Percentiles rank a stretch among this genome's conserved stretches.
Conservation (phyloP, 1,140 invertebrate species). For the Lucilia sericata region DNA sequence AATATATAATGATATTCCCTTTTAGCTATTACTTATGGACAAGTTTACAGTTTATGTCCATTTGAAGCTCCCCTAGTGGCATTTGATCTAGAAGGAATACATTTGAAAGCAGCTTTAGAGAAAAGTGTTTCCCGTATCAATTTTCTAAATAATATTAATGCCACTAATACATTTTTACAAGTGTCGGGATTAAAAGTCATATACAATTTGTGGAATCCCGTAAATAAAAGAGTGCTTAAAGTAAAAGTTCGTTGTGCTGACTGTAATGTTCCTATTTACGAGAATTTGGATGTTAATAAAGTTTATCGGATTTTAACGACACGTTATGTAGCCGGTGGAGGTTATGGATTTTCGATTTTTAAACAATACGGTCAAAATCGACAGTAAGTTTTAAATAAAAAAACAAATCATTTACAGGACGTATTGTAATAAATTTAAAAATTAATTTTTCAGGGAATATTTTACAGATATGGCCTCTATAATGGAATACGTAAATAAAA, state of each 20-base stretch:
- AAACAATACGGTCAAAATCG: constrained; percentile 19
- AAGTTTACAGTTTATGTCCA: constrained; percentile 75
- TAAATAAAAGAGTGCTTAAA: constrained; percentile 72
- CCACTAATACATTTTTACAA: constrained; percentile 73
- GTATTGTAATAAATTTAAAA: neutral
- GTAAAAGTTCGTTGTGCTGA: constrained; percentile 73
- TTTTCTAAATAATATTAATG: constrained; percentile 61
- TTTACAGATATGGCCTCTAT: neutral
- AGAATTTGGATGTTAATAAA: constrained; percentile 66
- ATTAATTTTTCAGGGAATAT: constrained; percentile 1
- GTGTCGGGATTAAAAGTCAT: constrained; percentile 70
- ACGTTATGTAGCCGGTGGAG: constrained; percentile 43
- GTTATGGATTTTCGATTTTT: constrained; percentile 44
- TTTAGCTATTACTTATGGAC: constrained; percentile 75
- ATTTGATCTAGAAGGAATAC: constrained; percentile 74
- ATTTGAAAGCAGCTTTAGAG: constrained; percentile 74
- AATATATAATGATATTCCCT: neutral
- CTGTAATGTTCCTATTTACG: constrained; percentile 76
- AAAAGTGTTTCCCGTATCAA: constrained; percentile 68
- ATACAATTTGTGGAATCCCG: constrained; percentile 70
- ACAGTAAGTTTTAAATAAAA: constrained; percentile 10
- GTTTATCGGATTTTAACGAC: constrained; percentile 42
- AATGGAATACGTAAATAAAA: constrained; percentile 14
- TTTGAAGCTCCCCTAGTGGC: constrained; percentile 79
- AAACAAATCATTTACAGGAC: neutral